phyloP scores from a whole-genome alignment of 2,797 vertebrate genomes.

The Girardinus metallicus region DNA sequence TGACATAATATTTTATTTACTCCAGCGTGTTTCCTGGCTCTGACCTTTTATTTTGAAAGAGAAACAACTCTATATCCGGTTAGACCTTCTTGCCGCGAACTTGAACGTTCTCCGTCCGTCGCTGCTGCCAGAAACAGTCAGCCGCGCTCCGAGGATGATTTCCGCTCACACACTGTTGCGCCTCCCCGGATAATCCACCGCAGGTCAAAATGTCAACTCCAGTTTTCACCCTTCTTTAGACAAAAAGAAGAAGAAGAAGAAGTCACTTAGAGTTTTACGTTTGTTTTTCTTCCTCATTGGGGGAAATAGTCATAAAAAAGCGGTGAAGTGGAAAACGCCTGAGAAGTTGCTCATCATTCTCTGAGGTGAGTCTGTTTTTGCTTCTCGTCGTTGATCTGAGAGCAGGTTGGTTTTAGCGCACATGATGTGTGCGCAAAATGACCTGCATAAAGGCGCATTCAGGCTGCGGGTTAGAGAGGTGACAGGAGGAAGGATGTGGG shows the following conservation, averaged over 20 bases:
- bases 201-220: slow-evolving; percentile 45
- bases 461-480: background rate
- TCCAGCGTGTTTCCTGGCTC: fast-evolving
- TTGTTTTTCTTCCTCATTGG: background rate
- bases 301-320: slow-evolving; percentile 16
- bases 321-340: slow-evolving; percentile 17
- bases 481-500: slow-evolving; percentile 7
- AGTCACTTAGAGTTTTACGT: background rate
- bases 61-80: slow-evolving; percentile 5
- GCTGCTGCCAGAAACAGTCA: slow-evolving; percentile 20
- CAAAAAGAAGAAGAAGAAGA: slow-evolving; percentile 3
- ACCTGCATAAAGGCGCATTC: background rate
- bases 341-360: slow-evolving; percentile 62
- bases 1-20: background rate
- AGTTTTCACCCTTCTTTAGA: slow-evolving; percentile 13
- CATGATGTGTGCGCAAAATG: background rate
- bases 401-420: background rate
- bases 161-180: slow-evolving; percentile 58
- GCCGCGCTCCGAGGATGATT: slow-evolving; percentile 44
- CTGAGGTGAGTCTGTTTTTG: slow-evolving; percentile 57
- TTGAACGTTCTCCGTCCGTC: slow-evolving; percentile 39
- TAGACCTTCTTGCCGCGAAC: fast-evolving
- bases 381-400: background rate
- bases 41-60: slow-evolving; percentile 52
- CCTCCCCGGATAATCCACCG: slow-evolving; percentile 18